Percentiles rank a stretch among this genome's conserved stretches.
Evolutionary conservation across 2,113 vertebrate species (phyloP).

Genomic region (Polyodon spathula): DNA sequence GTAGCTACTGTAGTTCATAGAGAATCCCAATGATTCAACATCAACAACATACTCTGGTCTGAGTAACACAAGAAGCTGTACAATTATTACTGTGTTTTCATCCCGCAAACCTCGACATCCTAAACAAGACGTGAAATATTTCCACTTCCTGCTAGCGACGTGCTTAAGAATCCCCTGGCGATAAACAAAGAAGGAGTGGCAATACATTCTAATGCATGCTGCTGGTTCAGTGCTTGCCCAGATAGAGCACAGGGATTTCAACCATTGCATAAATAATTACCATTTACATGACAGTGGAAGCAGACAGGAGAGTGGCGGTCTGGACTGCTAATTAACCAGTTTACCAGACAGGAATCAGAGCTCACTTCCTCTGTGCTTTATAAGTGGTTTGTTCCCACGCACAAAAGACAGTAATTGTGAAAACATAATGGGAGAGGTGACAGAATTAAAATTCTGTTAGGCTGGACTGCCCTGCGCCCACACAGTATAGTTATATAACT

Average conservation of each 20-base stretch:
- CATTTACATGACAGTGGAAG: slow-evolving; percentile 6
- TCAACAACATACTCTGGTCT: neutral
- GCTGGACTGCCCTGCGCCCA: no score
- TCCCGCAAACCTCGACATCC: neutral
- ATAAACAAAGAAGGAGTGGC: slow-evolving; percentile 10
- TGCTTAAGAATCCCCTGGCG: slow-evolving; percentile 19
- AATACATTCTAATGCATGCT: neutral
- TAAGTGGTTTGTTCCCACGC: no score
- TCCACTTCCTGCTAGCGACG: slow-evolving; percentile 28
- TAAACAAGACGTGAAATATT: slow-evolving; percentile 43
- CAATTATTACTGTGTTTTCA: slow-evolving; percentile 25
- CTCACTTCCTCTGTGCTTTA: no score
- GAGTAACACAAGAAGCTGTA: neutral
- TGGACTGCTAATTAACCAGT: neutral
- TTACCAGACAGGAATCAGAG: neutral
- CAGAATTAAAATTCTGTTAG: no score
- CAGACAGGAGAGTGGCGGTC: neutral
- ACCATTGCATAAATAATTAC: neutral
- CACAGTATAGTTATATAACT: no score
- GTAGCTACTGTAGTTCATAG: no score
- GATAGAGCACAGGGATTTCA: neutral
- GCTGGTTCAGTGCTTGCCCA: slow-evolving; percentile 3
- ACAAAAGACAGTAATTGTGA: no score
- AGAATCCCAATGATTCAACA: no score
- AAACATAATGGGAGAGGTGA: no score